Evolutionary conservation across 2,113 vertebrate species (phyloP).

Genomic region (Lota lota): DNA sequence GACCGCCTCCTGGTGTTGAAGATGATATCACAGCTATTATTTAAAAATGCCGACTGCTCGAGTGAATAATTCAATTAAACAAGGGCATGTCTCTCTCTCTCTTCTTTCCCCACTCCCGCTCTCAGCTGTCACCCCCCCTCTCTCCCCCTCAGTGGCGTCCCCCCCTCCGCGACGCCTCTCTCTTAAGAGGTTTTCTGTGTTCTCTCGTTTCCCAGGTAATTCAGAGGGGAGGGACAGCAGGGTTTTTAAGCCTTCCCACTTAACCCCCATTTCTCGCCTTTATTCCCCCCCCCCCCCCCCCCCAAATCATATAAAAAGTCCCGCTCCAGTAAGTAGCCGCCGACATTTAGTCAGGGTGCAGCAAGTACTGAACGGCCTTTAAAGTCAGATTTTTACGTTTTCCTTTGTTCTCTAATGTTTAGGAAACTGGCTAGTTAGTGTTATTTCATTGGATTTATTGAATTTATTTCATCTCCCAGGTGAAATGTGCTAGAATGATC

Average conservation of each 20-base stretch:
- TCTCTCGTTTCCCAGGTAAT: constrained; percentile 86
- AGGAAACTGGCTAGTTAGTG: too few relatives aligned
- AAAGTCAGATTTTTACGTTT: neutral
- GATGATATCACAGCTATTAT: neutral
- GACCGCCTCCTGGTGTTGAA: neutral
- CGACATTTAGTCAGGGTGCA: neutral
- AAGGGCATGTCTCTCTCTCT: constrained; percentile 50
- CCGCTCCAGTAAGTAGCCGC: constrained; percentile 55
- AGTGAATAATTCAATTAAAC: constrained; percentile 26
- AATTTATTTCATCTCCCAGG: too few relatives aligned
- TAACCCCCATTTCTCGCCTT: constrained; percentile 12
- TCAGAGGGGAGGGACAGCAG: constrained; percentile 8
- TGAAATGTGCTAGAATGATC: too few relatives aligned
- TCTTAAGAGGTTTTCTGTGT: constrained; percentile 81
- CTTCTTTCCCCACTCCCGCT: constrained; percentile 23
- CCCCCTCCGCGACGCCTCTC: constrained; percentile 75
- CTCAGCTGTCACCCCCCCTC: constrained; percentile 70
- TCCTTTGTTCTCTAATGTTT: neutral
- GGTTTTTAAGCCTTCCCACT: neutral
- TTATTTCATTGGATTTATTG: too few relatives aligned
- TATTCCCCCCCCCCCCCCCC: constrained; percentile 1
- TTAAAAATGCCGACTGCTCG: neutral
- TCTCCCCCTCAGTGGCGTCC: constrained; percentile 71
- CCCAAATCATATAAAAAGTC: constrained; percentile 37
- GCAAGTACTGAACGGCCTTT: neutral